These are phyloP conservation scores for Candoia aspera DNA, from an alignment of 2,113 vertebrate genomes.

Conservation along the genomic window DNA sequence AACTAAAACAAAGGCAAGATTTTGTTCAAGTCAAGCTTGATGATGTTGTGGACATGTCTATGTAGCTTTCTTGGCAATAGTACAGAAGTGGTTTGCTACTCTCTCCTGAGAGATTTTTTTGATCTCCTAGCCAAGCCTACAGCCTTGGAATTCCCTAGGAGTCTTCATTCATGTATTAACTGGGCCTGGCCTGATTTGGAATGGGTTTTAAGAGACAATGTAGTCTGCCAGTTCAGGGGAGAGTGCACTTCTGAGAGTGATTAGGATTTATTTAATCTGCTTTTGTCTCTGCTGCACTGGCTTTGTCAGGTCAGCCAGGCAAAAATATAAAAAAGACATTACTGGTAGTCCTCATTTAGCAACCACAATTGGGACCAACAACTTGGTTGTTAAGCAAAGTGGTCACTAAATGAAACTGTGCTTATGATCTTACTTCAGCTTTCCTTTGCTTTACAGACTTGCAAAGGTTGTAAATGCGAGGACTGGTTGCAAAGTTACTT, in stretches of 20 bases:
- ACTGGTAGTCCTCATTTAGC: neutral
- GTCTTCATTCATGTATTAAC: neutral
- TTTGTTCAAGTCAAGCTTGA: neutral
- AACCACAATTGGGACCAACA: neutral
- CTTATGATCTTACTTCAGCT: neutral
- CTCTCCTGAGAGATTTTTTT: neutral
- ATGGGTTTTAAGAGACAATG: neutral
- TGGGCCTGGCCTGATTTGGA: neutral
- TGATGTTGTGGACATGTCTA: neutral
- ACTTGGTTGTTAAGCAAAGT: neutral
- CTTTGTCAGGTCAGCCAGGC: neutral
- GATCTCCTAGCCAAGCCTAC: neutral
- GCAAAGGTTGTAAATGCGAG: no score
- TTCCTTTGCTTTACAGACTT: neutral
- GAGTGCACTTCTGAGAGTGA: neutral
- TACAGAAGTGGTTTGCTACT: neutral
- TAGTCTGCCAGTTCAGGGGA: neutral
- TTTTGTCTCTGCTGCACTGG: neutral
- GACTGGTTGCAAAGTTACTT: neutral
- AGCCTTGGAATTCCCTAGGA: neutral
- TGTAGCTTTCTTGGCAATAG: neutral
- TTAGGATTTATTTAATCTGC: neutral
- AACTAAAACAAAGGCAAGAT: neutral
- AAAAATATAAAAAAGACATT: neutral
- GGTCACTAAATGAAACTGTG: neutral